Evolutionary conservation across 2,888 invertebrate genomes (phyloP), one percentile per base, ranked within the genome.

Genomic region (Lydus trimaculatus): DNA sequence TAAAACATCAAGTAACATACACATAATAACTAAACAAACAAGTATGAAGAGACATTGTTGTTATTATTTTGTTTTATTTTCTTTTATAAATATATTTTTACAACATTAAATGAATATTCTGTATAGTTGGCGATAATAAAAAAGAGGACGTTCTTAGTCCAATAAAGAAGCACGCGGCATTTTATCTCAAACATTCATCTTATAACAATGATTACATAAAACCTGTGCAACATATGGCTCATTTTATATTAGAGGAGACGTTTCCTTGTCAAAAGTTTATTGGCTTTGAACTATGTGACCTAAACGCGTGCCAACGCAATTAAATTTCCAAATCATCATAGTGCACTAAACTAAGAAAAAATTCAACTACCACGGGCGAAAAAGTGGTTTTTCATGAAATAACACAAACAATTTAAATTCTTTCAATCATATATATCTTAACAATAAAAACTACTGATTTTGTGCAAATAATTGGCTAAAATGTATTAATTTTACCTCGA

Each of bases 181-280:
- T 71, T 76, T 77, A 78, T 78, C 78, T 73, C 71, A 75, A 77
- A 76, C 73, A 72, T 73, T 67, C 76, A 78, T 78, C 78, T 76
- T 72, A 48, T 64, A 74, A 68, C 75, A 71, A 74, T 74, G 77
- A 77, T 77, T 77, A 77, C 75, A 76, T 74, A 77, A 77, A 77
- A 74, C 73, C 71, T 71, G 73, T 69, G 75, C 75, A 75, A 76
- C 77, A 77, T 75, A 75, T 77, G 77, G 76, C 70, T 75, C 72
- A 76, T 73, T 75, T 73, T 71, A 69, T 67, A 71, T 52, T 52
- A 52, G 60, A 56, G 43, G 64, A 31, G 60, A 64, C 48, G 58
- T 28, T 61, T n/a, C 64, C 64, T 66, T 68, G 71, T 72, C 69
- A 70, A 70, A 56, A 73, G 75, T 75, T 76, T 75, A 76, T 76